Base-by-base conservation (phyloP, 2,113 vertebrate genomes). In the Neogale vison region DNA sequence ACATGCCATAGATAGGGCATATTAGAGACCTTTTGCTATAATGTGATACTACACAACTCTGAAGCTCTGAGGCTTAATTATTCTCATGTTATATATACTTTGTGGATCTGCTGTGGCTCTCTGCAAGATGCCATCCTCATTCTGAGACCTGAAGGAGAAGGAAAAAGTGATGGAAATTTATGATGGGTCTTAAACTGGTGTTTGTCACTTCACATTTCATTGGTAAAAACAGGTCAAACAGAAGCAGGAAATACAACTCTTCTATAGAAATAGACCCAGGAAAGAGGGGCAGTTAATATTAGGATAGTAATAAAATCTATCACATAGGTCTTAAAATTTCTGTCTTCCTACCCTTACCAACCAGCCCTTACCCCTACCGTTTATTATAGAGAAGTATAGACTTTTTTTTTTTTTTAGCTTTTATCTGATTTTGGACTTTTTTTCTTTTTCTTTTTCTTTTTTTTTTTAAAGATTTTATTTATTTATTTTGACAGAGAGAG, bases 371-470 rank as follows among this genome's bases (percentile, higher is more conserved):
- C 36, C n/a, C 15, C n/a, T 82, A 23, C 18, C 83, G 39, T 90
- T 79, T 69, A 26, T 82, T 45, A 6, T 86, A 77, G 42, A 90
- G 17, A 95, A 85, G 23, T 50, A 84, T 42, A 84, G 57, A 74
- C 23, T 23, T 29, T 67, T 65, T 94, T 77, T 94, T 82, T 85
- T 77, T 94, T 82, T 85, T 34, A 91, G 23, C 59, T 90, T 94
- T 86, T 82, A 88, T 45, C 18, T 96, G 59, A 61, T 65, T 89
- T 50, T 81, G 92, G 52, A 69, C 55, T 86, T 87, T 92, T 71
- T 95, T 92, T 24, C 24, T 84, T 59, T n/a, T n/a, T n/a, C n/a
- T n/a, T n/a, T n/a, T n/a, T n/a, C n/a, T n/a, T n/a, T n/a, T n/a
- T n/a, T n/a, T n/a, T n/a, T n/a, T n/a, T n/a, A n/a, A n/a, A n/a